phyloP scores from a whole-genome alignment of 1,140 invertebrate species.

The Habropoda laboriosa region DNA sequence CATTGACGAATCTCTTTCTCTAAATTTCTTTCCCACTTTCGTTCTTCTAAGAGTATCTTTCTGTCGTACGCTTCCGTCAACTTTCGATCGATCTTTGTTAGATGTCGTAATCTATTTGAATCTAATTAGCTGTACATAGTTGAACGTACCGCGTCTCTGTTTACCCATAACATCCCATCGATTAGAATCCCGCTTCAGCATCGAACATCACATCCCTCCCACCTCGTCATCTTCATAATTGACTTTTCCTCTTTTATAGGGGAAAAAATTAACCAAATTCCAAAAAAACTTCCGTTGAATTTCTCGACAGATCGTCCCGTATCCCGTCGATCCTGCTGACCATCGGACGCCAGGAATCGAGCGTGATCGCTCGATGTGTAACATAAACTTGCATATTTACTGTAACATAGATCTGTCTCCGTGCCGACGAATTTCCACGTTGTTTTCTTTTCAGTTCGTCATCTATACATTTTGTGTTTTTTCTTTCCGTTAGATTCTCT shows the following conservation, averaged over 20 bases:
- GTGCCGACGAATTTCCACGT: slow-evolving; percentile 22
- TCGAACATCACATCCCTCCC: not conserved
- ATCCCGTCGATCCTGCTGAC: not conserved
- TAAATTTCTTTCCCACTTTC: not conserved
- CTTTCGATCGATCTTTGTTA: not conserved
- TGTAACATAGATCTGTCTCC: slow-evolving; percentile 39
- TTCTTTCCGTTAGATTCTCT: slow-evolving; percentile 81
- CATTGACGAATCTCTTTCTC: no score
- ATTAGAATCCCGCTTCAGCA: not conserved
- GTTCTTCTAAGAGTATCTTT: not conserved
- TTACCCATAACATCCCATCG: not conserved
- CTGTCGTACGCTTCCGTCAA: slow-evolving; percentile 9
- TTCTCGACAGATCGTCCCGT: slow-evolving; percentile 25
- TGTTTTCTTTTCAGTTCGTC: slow-evolving; percentile 46
- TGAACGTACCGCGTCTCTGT: not conserved
- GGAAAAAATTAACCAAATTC: not conserved
- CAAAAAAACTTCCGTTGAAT: not conserved
- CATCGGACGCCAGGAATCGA: not conserved
- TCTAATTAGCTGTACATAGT: slow-evolving; percentile 5
- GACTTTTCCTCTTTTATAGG: not conserved
- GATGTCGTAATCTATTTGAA: slow-evolving; percentile 15
- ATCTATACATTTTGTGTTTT: slow-evolving; percentile 62
- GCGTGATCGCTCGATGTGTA: slow-evolving; percentile 19
- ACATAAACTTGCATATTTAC: slow-evolving; percentile 31
- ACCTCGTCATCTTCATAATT: not conserved